Evolutionary conservation across 2,797 vertebrate genomes (phyloP).

Genomic region (Typhlichthys subterraneus): DNA sequence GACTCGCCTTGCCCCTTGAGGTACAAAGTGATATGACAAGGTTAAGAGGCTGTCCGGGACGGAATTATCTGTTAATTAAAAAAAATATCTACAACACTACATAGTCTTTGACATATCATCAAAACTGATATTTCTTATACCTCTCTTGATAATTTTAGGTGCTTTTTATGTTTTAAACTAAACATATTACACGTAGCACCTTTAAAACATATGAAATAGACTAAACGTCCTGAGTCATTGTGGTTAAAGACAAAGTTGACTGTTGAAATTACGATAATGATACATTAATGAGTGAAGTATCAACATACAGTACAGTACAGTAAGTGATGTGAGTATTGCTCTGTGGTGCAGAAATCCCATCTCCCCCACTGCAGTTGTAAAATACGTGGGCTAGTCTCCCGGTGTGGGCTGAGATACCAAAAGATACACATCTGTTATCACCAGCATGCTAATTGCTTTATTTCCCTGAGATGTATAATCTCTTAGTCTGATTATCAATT

Average conservation of each 20-base stretch:
- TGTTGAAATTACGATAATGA: constrained; percentile 20
- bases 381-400: not conserved
- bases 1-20: too few relatives aligned
- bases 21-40: too few relatives aligned
- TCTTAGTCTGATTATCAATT: not conserved
- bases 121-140: too few relatives aligned
- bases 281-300: constrained; percentile 29
- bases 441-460: constrained; percentile 17
- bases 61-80: too few relatives aligned
- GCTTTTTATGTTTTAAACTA: too few relatives aligned
- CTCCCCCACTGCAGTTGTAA: constrained; percentile 1
- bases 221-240: not conserved
- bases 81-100: too few relatives aligned
- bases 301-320: not conserved
- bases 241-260: constrained; percentile 28
- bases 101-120: too few relatives aligned
- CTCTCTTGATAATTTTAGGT: too few relatives aligned
- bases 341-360: constrained; percentile 17
- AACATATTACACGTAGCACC: too few relatives aligned
- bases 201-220: too few relatives aligned
- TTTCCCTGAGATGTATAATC: constrained; percentile 5
- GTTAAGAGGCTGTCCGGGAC: too few relatives aligned
- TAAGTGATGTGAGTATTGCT: constrained; percentile 12
- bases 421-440: constrained; percentile 28
- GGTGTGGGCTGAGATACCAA: not conserved